Evolutionary conservation across 2,888 invertebrate genomes (phyloP), one percentile per base, ranked within the genome.

Genomic region (Gisinianus flammeolus): DNA sequence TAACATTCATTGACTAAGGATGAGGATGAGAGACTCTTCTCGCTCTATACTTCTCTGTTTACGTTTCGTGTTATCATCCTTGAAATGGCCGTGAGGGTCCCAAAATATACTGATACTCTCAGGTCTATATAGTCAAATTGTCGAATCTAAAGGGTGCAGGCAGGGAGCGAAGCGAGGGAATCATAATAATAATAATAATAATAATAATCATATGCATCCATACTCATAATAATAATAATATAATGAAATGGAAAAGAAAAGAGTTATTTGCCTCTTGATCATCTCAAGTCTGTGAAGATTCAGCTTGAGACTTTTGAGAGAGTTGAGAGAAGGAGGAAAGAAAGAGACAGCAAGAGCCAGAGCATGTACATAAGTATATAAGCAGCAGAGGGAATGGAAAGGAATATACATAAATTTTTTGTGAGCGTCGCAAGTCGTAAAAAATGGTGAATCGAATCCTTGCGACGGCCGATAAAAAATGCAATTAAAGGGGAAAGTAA

Each of bases 401-500:
- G 35, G 58, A 28, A 33, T 52, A 68, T 28, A 56, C 31, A 68
- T 56, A 76, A 31, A 67, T 67, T 66, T 54, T 68, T 68, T 76
- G 35, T 66, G n/a, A 44, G 19, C 44, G 44, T 44, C 44, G 62
- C 24, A 66, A 64, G 76, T 76, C 81, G 79, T 83, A 83, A 82
- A 83, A 82, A 83, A 82, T 80, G 79, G 76, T 82, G 83, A 82
- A 83, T 83, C 83, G 83, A 83, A 83, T 82, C 75, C 76, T 44
- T 24, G 64, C 54, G 68, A 28, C 22, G 30, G 80, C 80, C 80
- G 83, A 82, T 83, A 83, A 84, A 84, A 84, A 84, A 83, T 80
- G 83, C 80, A 84, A 84, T 84, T 84, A 84, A 84, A 83, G 82
- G 81, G 81, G 76, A 81, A 83, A 81, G 82, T 83, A 84, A 84